Evolutionary conservation across 2,888 invertebrate genomes (phyloP), one percentile per base, ranked within the genome.

Genomic region (Platerodrilus igneus): DNA sequence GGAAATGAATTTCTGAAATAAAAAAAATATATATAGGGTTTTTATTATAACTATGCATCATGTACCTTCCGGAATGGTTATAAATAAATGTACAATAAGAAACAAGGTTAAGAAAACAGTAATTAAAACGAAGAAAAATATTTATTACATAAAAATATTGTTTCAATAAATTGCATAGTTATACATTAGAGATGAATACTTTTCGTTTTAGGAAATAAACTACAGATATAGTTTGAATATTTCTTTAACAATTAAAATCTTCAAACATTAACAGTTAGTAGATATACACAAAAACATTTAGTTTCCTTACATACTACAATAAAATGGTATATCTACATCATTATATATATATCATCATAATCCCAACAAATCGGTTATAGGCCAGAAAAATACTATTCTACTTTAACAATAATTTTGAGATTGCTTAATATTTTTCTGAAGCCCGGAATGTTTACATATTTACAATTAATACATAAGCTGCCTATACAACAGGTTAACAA

Each of bases 241-340:
- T 48, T 50, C n/a, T 40, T 34, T 39, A 55, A 57, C 54, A 55
- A 57, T 53, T 54, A 56, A 57, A 57, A 51, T 56, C 52, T 56
- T 51, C 46, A 51, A 51, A 56, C 55, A 53, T 57, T 47, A 57
- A 57, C 57, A 57, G 54, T 55, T 51, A 52, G 46, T 46, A 42
- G 42, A 42, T 39, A 42, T 42, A 46, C 42, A 42, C 36, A 37
- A 38, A 45, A 42, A 46, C 36, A 39, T 45, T 36, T 41, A 41
- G 40, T 43, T 31, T 27, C 26, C 38, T 27, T 40, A 40, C 17
- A 15, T n/a, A 35, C 29, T 35, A 40, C 9, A 8, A 41, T 39
- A 43, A 42, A 35, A 18, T 22, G 39, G 43, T 34, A 43, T 38
- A 38, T 27, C 42, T 43, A 43, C 38, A 34, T 17, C 18, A 10